Evolutionary conservation across 2,113 vertebrate species (phyloP), one percentile per base, ranked within the genome.

Genomic region (Propithecus coquereli): DNA sequence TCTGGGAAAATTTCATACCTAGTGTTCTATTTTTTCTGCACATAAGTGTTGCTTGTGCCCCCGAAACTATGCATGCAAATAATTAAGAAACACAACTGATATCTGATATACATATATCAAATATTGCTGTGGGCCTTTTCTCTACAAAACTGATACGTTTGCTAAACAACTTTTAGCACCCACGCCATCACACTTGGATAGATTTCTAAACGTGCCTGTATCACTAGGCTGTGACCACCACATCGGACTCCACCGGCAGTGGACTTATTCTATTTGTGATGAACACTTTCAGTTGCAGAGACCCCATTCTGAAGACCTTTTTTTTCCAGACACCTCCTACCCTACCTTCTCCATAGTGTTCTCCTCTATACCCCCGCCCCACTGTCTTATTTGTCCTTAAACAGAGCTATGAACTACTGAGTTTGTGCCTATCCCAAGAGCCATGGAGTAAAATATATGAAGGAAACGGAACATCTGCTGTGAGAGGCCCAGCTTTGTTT

Each of bases 121-220:
- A 45, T 16, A n/a, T 0, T 18, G 52, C 34, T 43, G 34, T 40
- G 23, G 45, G n/a, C 3, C 7, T 83, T 89, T 71, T 37, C 54
- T 18, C 34, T 45, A 50, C 14, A 20, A 71, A 82, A n/a, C 18
- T 0, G 66, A 34, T 27, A 2, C 3, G 8, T 40, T 40, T n/a
- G 71, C 92, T 54, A 3, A 66, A 32, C 37, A 32, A 54, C 8
- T 73, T 50, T 59, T 16, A n/a, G 57, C 22, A 59, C 8, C n/a
- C 17, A 34, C 18, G 37, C 27, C 11, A 6, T 20, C 11, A 9
- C 1, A 5, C 57, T 1, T 20, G n/a, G 52, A 11, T 3, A 27
- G 9, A 14, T 71, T 61, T 34, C n/a, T 8, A 32, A 8, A 4
- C 30, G 22, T 4, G 54, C 17, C 43, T 4, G 47, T 11, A 30